These are phyloP conservation scores for Amphimallon solstitiale DNA, from an alignment of 2,888 invertebrate species.

Conservation along the genomic window DNA sequence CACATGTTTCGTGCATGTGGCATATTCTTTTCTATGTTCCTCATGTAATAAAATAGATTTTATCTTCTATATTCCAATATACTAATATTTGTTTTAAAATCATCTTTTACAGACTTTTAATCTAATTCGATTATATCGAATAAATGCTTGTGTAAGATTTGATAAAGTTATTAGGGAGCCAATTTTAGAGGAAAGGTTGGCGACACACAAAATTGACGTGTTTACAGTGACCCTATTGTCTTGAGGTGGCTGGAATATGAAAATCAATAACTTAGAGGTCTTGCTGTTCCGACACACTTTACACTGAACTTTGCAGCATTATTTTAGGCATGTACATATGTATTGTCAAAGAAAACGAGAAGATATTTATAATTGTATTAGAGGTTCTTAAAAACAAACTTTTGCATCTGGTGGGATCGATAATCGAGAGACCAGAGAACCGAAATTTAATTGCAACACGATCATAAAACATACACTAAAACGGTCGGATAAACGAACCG, in stretches of 20 bases:
- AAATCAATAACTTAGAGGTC: constrained; percentile 35
- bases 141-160: neutral
- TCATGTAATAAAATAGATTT: too few relatives aligned
- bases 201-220: constrained; percentile 16
- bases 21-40: too few relatives aligned
- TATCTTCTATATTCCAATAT: too few relatives aligned
- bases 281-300: constrained; percentile 21
- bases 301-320: neutral
- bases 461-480: constrained; percentile 53
- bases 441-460: constrained; percentile 52
- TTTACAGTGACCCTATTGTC: constrained; percentile 33
- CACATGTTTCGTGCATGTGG: too few relatives aligned
- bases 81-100: too few relatives aligned
- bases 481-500: constrained; percentile 54
- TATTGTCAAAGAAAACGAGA: too few relatives aligned
- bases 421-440: constrained; percentile 49
- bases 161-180: neutral
- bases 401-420: constrained; percentile 40
- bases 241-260: constrained; percentile 32
- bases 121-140: neutral
- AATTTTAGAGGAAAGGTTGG: neutral
- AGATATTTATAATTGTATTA: too few relatives aligned
- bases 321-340: constrained; percentile 1
- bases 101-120: too few relatives aligned
- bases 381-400: too few relatives aligned